Base-by-base conservation (phyloP, 2,888 invertebrate genomes). In the Brenthis ino region DNA sequence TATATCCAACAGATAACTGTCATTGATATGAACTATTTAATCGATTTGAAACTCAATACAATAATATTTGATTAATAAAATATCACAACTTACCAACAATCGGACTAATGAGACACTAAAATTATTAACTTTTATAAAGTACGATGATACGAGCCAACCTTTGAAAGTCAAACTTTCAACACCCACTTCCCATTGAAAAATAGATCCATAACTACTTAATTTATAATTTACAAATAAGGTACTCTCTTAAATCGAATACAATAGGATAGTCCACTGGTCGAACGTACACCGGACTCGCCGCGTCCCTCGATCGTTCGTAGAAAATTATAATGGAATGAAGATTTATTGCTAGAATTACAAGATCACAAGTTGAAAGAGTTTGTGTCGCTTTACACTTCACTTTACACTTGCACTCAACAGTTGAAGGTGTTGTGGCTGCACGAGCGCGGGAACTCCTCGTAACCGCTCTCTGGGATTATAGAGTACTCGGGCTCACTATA, bases 281-380 rank as follows among this genome's bases (percentile, higher is more conserved):
- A 74, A 81, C 86, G 83, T 81, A 85, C 86, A 82, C 84, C 83
- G 82, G 79, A 79, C 83, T 82, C 80, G 78, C 87, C 91, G 90
- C 87, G 85, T 84, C 83, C 85, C 28, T 60, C 28, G 28, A 81
- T 85, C 82, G 71, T 85, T 84, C 88, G 82, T 83, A 88, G 80
- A 81, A 86, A 87, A 91, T 89, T 89, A 84, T 90, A 89, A 88
- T 89, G 92, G 93, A 93, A 93, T 92, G 93, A 91, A 93, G 91
- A 86, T 88, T 93, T 93, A 93, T 93, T 93, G 93, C 93, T 93
- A 93, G 85, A 86, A 91, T 93, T 91, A 86, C 90, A 93, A 93
- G 91, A 93, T 93, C 93, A 93, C 93, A 91, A 90, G 84, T 86
- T 82, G 81, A 84, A 79, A 85, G 79, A 84, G 85, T 85, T 80